Base-by-base conservation (phyloP, 2,888 invertebrate genomes). In the Sphaerophoria rueppellii region DNA sequence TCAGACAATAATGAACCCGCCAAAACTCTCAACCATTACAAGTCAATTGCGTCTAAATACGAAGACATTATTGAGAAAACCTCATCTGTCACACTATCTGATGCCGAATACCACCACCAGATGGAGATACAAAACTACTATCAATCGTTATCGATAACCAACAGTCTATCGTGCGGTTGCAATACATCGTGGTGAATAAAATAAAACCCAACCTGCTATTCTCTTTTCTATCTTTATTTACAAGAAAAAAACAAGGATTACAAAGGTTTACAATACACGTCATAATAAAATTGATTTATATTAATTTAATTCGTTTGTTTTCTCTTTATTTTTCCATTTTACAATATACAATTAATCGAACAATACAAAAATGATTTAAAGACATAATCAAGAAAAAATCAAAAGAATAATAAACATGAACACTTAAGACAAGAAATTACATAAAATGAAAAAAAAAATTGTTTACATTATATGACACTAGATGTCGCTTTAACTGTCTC, bases 381-480 rank as follows among this genome's bases (percentile, higher is more conserved):
- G 24, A 60, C n/a, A 52, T 14, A 43, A 43, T 40, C 40, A 40
- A 40, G 40, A 40, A 40, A 40, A 40, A 6, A 40, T 57, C 67
- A 35, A 37, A 73, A 52, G 48, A 63, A 40, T 48, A 72, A 34
- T 35, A 77, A 73, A 60, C 65, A 12, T 35, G 73, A 75, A 83
- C 83, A 83, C 82, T 82, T 82, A 82, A 57, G 58, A 74, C 78
- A 58, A 82, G 54, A 50, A 35, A 74, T 69, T 60, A 69, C 67
- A 79, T 78, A 65, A 78, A 54, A 65, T 50, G 50, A 50, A 43
- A 65, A 12, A 46, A 69, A 43, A 54, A 65, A 35, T 50, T 77
- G 61, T 67, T 54, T 76, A 76, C 50, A 71, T 65, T 85, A 85
- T 85, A 85, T 85, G 85, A 85, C 85, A 85, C 85, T 85, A 81